Base-by-base conservation (phyloP, 1,140 invertebrate genomes). In the Drosophila willistoni region DNA sequence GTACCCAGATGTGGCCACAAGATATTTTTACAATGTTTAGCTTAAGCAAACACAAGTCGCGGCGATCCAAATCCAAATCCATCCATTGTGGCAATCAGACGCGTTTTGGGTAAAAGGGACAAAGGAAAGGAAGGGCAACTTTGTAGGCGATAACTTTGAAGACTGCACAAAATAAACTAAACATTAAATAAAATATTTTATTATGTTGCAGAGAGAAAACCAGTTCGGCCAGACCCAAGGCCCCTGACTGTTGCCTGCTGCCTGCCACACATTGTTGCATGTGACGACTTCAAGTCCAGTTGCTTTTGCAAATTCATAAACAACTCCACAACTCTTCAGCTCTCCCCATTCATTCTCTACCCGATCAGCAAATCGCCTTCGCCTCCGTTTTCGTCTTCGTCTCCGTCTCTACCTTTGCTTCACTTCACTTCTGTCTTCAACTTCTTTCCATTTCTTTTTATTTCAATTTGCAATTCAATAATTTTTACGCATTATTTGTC, bases 111-210 rank as follows among this genome's bases (percentile, higher is more conserved):
- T 12, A 39, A 39, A 39, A 36, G 36, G 36, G 36, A 39, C 36
- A 39, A 81, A 85, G 73, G 81, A 68, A 73, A 12, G 39, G 39
- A 47, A 60, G 34, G 10, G 66, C 74, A 76, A 84, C 80, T 65
- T 83, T 89, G 80, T 84, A 62, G 81, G 54, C 33, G 71, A 90
- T 90, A 73, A 81, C 90, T 90, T 87, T 76, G 71, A 79, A 72
- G 71, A 84, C 70, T 73, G 64, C 56, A 80, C 71, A 81, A 90
- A 78, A 85, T 78, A 90, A 85, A 90, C 85, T 84, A 85, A 84
- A 90, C 89, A 90, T 87, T 90, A 90, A 90, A 90, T 90, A 87
- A 90, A 90, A 90, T 90, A 90, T 90, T 90, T 90, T 90, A 90
- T 90, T 90, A 79, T 84, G 80, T 75, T 85, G 83, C 73, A 12